Evolutionary conservation across 2,113 vertebrate genomes (phyloP).

Genomic region (Scomber colias): DNA sequence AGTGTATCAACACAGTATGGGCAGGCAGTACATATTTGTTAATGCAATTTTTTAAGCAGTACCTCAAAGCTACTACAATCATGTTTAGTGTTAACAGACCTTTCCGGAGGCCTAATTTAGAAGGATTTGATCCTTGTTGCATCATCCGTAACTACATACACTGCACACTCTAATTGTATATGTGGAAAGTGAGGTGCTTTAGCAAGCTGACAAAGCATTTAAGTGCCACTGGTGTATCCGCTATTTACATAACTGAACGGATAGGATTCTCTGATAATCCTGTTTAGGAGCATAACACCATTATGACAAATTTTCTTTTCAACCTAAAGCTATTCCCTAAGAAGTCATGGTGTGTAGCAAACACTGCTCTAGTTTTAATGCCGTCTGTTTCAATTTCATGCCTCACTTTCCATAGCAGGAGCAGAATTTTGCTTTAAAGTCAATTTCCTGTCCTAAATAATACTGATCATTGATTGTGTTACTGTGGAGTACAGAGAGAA

Average conservation of each 20-base stretch:
- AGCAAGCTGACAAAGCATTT: slow-evolving; percentile 38
- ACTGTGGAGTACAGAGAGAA: background rate
- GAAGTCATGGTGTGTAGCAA: background rate
- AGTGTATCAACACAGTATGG: background rate
- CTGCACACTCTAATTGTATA: background rate
- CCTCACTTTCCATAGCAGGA: background rate
- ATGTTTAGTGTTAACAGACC: background rate
- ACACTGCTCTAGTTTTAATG: slow-evolving; percentile 15
- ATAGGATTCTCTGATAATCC: slow-evolving; percentile 26
- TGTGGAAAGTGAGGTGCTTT: background rate
- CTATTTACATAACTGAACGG: slow-evolving; percentile 11
- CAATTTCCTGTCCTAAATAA: background rate
- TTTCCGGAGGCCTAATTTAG: background rate
- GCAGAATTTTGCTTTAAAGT: background rate
- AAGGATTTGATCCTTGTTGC: background rate
- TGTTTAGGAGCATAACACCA: slow-evolving; percentile 17
- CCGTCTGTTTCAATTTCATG: slow-evolving; percentile 21
- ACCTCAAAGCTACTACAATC: background rate
- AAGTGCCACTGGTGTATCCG: background rate
- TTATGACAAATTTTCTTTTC: slow-evolving; percentile 22
- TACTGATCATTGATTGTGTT: background rate
- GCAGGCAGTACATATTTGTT: background rate
- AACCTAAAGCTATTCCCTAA: slow-evolving; percentile 8
- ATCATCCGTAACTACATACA: background rate
- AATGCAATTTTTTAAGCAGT: background rate